Base-by-base conservation (phyloP, 1,140 invertebrate species). In the Eubasilissa regina region DNA sequence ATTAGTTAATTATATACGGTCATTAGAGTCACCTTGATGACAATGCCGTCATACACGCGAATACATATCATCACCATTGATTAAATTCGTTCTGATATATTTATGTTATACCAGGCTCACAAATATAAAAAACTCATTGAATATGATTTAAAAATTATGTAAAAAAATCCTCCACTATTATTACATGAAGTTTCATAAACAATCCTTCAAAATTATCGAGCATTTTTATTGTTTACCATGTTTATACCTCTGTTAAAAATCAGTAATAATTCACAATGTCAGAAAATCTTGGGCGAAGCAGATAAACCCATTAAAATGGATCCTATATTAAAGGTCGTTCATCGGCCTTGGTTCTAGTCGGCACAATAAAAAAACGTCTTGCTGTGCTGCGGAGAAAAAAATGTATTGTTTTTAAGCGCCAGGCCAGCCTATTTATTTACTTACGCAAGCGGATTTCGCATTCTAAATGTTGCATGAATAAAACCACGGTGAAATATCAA, bases 371-470 rank as follows among this genome's bases (percentile, higher is more conserved):
- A n/a, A 25, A 70, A 48, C 15, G 48, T 70, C 17, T 35, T 3
- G 25, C 1, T 35, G 25, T 35, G 25, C 25, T 35, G 25, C 25
- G 25, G 25, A 35, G 25, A 35, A 35, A 35, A 35, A 35, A 35
- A 35, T 70, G 47, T 70, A 15, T 66, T 13, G 48, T 70, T 62
- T 70, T 48, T 25, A 70, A 70, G 44, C 66, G 45, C 45, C 66
- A 70, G 66, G 45, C 45, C 66, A 70, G 66, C 66, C 44, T 25
- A 70, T 47, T 70, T n/a, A n/a, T n/a, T n/a, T n/a, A n/a, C n/a
- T n/a, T 70, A 48, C 66, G 66, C 47, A 70, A 70, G 47, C 44
- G 7, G 45, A 70, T 48, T 53, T 70, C 48, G 66, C 66, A 25
- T 47, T 48, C n/a, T 51, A 51, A 51, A 70, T 53, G 66, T 51